Conservation (phyloP, 2,888 invertebrate genomes). For the Erynnis tages region DNA sequence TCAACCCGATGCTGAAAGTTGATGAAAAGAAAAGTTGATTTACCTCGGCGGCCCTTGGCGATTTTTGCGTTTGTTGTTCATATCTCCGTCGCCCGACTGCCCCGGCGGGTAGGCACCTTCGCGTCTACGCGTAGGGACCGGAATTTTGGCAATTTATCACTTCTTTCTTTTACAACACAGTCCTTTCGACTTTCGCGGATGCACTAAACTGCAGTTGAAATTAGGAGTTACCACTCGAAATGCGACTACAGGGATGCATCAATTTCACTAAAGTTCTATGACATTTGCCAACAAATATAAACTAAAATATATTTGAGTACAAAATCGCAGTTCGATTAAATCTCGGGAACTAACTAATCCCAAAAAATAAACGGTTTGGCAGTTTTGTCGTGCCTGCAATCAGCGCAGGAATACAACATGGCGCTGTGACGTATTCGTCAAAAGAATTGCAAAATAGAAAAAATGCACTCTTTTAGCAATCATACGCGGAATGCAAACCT, state of each 20-base stretch:
- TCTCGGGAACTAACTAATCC: slow-evolving; percentile 76
- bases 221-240: slow-evolving; percentile 76
- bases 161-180: slow-evolving; percentile 81
- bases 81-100: slow-evolving; percentile 83
- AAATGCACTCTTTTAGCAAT: slow-evolving; percentile 41
- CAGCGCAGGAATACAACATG: slow-evolving; percentile 83
- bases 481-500: slow-evolving; percentile 44
- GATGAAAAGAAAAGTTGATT: slow-evolving; percentile 52
- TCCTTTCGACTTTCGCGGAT: slow-evolving; percentile 82
- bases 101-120: slow-evolving; percentile 89
- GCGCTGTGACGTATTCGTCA: slow-evolving; percentile 80
- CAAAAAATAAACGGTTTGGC: slow-evolving; percentile 81
- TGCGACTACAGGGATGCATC: slow-evolving; percentile 76
- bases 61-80: slow-evolving; percentile 93
- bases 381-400: slow-evolving; percentile 82
- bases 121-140: slow-evolving; percentile 91
- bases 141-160: slow-evolving; percentile 87
- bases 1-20: slow-evolving; percentile 60
- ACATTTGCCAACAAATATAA: slow-evolving; percentile 80
- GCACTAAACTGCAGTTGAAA: slow-evolving; percentile 81
- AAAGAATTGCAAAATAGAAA: slow-evolving; percentile 71
- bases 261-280: slow-evolving; percentile 72
- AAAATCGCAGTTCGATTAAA: slow-evolving; percentile 79
- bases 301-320: slow-evolving; percentile 78
- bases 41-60: slow-evolving; percentile 90